Evolutionary conservation across 2,797 vertebrate genomes (phyloP), one percentile per base, ranked within the genome.

Genomic region (Megaceryle alcyon): DNA sequence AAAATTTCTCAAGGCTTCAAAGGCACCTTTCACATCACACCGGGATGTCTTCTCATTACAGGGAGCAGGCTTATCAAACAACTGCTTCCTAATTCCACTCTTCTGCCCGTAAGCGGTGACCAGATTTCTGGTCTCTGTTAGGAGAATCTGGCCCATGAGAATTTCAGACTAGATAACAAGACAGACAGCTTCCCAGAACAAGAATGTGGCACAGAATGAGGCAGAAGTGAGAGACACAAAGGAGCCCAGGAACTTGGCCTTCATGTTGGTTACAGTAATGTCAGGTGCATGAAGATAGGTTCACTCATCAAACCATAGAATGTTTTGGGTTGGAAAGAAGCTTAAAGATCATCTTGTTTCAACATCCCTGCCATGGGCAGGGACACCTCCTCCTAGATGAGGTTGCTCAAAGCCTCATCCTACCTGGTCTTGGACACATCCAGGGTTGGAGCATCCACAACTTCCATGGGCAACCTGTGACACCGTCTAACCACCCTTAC

Each of bases 1-100:
- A 22, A 41, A 59, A 11, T 82, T 90, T 84, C 88, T 65, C n/a
- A 69, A 92, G 90, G 72, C 37, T 95, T 94, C 90, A 96, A 95
- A 96, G 92, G 88, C 88, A 95, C 88, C 70, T 95, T 95, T 31
- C 54, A 37, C 61, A 90, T 81, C 72, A 60, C 73, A 72, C 73
- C 29, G 68, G 49, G 56, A 73, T 66, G 43, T 81, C 93, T 94
- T 49, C 73, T 92, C 80, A 92, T 93, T 86, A 92, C 28, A 63
- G 37, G 3, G 22, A 96, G 15, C 49, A 75, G 88, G 82, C 65
- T 93, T 69, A 94, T 90, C 69, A 51, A 90, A 86, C 44, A 60
- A 86, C 18, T 5, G 7, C 72, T 88, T 21, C 77, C 65, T 82
- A 92, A 95, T 94, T 87, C 87, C 75, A 82, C 37, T 37, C 54